Conservation (phyloP, 2,113 vertebrate genomes). For the Cryptomyrus ogoouensis region DNA sequence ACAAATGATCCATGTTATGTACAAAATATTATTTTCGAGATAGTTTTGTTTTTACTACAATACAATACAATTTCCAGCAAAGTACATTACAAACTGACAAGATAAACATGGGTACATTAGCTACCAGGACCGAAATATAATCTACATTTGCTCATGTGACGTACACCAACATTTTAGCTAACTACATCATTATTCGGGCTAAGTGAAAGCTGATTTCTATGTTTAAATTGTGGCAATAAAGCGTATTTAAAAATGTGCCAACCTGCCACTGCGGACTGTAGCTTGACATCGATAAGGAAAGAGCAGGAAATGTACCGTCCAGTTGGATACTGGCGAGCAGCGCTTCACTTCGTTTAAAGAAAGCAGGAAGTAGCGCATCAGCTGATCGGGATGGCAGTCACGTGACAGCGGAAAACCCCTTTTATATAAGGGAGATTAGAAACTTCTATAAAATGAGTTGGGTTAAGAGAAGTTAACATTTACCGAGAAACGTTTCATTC, state of each 20-base stretch:
- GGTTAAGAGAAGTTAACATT: not conserved
- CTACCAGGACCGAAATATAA: not conserved
- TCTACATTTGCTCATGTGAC: slow-evolving; percentile 5
- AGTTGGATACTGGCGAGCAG: not conserved
- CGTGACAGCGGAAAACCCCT: not conserved
- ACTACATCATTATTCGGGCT: not conserved
- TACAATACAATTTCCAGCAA: not conserved
- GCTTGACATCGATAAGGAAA: slow-evolving; percentile 12
- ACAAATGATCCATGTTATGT: not conserved
- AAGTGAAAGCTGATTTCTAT: not conserved
- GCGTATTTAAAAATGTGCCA: not conserved
- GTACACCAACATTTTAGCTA: not conserved
- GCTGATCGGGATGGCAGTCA: not conserved
- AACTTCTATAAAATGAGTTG: not conserved
- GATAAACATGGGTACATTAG: not conserved
- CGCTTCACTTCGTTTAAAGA: not conserved
- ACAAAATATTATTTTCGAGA: not conserved
- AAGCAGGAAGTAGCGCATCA: slow-evolving; percentile 1
- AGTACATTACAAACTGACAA: not conserved
- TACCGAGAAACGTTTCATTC: not conserved
- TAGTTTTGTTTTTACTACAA: not conserved
- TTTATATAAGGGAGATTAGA: not conserved
- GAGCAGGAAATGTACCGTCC: not conserved
- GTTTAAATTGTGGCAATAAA: not conserved
- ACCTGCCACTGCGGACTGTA: slow-evolving; percentile 11